A percentile compares a stretch with the other conserved stretches of the same genome.
phyloP scores from a whole-genome alignment of 2,797 vertebrate species.

The Pseudomugil tenellus region DNA sequence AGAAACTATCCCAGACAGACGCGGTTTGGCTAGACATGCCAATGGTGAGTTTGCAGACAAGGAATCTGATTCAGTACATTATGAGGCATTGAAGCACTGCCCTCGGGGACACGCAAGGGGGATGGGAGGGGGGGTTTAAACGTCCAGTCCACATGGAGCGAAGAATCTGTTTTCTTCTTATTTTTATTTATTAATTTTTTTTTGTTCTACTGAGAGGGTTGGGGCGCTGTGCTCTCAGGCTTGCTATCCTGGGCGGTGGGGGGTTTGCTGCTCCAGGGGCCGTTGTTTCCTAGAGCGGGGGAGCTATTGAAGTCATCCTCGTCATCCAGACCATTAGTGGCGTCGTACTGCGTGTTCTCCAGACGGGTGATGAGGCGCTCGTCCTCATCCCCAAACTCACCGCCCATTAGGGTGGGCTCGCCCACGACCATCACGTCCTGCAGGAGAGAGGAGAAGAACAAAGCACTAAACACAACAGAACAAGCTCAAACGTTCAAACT shows the following conservation, averaged over 20 bases:
- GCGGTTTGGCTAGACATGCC: slow-evolving; percentile 50
- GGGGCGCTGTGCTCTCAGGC: slow-evolving; percentile 92
- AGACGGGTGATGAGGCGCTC: slow-evolving; percentile 99
- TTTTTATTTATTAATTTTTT: slow-evolving; percentile 2
- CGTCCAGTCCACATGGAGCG: slow-evolving; percentile 57
- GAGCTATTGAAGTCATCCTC: slow-evolving; percentile 98
- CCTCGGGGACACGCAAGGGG: slow-evolving; percentile 24
- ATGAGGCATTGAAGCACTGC: slow-evolving; percentile 52
- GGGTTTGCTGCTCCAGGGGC: slow-evolving; percentile 95
- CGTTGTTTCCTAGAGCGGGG: slow-evolving; percentile 93
- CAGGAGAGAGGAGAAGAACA: not conserved
- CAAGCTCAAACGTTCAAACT: not conserved
- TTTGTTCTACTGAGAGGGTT: slow-evolving; percentile 90
- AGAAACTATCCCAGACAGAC: slow-evolving; percentile 58
- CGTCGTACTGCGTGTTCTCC: slow-evolving; percentile 99
- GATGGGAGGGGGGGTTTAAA: slow-evolving; percentile 30
- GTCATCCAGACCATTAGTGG: slow-evolving; percentile 97
- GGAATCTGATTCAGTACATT: slow-evolving; percentile 63
- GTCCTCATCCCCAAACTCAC: slow-evolving; percentile 98
- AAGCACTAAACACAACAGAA: not conserved
- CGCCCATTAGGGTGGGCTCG: slow-evolving; percentile 98
- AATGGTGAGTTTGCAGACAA: slow-evolving; percentile 48
- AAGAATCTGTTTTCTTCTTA: slow-evolving; percentile 37
- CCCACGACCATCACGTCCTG: slow-evolving; percentile 99
- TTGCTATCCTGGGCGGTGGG: slow-evolving; percentile 93